Conservation (phyloP, 2,113 vertebrate genomes). For the Tetraodon nigroviridis region DNA sequence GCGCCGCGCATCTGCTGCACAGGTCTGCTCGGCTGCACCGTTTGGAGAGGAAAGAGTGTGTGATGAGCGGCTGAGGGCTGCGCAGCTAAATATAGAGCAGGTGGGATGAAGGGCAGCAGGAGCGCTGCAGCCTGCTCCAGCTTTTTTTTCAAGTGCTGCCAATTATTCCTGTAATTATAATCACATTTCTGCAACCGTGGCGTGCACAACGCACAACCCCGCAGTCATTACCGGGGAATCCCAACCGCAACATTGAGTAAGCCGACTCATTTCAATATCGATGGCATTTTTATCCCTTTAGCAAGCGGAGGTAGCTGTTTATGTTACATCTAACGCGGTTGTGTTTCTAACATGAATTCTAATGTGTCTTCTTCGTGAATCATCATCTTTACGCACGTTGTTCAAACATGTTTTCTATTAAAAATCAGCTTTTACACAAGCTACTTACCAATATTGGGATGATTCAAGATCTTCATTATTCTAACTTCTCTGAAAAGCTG, state of each 20-base stretch:
- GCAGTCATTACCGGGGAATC: constrained; percentile 29
- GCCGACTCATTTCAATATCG: too few relatives aligned
- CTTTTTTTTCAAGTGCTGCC: constrained; percentile 11
- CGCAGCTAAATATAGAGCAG: constrained; percentile 55
- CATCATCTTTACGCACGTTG: too few relatives aligned
- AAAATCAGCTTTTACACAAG: background rate
- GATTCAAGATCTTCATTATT: constrained; percentile 99
- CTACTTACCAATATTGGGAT: constrained; percentile 91
- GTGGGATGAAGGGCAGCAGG: constrained; percentile 43
- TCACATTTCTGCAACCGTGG: constrained; percentile 25
- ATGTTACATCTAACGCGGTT: too few relatives aligned
- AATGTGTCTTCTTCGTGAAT: background rate
- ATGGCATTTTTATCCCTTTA: too few relatives aligned
- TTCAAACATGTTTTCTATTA: too few relatives aligned
- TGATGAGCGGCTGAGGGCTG: constrained; percentile 36
- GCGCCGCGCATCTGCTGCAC: constrained; percentile 30
- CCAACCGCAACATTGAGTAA: background rate
- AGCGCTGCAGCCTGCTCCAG: constrained; percentile 1
- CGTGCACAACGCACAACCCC: constrained; percentile 4
- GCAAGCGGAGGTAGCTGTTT: too few relatives aligned
- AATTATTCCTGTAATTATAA: constrained; percentile 32
- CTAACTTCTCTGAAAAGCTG: constrained; percentile 99
- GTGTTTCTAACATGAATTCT: too few relatives aligned
- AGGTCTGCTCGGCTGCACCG: constrained; percentile 14
- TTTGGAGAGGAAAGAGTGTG: constrained; percentile 26